phyloP scores from a whole-genome alignment of 2,797 vertebrate genomes.

The Borostomias antarcticus region DNA sequence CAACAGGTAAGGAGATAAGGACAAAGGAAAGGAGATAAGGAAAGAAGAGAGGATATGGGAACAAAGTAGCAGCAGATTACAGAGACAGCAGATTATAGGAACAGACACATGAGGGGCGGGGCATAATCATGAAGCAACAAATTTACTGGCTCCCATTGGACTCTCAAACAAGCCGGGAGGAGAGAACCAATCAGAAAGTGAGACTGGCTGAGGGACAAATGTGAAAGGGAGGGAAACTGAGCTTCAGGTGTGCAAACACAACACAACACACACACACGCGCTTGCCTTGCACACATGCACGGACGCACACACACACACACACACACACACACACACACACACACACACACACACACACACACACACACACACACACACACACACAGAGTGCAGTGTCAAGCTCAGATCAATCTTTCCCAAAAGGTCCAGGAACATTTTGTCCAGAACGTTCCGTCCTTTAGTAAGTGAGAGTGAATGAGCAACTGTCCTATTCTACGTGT shows the following conservation, averaged over 20 bases:
- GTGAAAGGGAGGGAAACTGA: conserved; percentile 43
- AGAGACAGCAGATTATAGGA: conserved; percentile 29
- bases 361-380: conserved; percentile 25
- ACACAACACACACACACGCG: conserved; percentile 25
- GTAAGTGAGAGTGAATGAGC: neutral
- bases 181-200: conserved; percentile 34
- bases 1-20: no score
- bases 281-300: conserved; percentile 16
- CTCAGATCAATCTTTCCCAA: neutral
- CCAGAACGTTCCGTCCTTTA: neutral
- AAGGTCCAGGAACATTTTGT: neutral
- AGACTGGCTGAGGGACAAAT: conserved; percentile 43
- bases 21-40: no score
- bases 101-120: conserved; percentile 13
- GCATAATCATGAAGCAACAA: conserved; percentile 57
- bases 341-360: neutral
- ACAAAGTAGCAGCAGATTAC: no score
- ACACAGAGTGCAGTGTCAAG: neutral
- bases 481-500: conserved; percentile 43
- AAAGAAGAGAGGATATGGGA: no score
- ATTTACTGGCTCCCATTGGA: conserved; percentile 59
- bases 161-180: conserved; percentile 30
- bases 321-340: neutral
- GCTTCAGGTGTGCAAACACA: conserved; percentile 54
- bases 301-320: conserved; percentile 28